Conservation (phyloP, 2,113 vertebrate genomes). For the Misgurnus anguillicaudatus region DNA sequence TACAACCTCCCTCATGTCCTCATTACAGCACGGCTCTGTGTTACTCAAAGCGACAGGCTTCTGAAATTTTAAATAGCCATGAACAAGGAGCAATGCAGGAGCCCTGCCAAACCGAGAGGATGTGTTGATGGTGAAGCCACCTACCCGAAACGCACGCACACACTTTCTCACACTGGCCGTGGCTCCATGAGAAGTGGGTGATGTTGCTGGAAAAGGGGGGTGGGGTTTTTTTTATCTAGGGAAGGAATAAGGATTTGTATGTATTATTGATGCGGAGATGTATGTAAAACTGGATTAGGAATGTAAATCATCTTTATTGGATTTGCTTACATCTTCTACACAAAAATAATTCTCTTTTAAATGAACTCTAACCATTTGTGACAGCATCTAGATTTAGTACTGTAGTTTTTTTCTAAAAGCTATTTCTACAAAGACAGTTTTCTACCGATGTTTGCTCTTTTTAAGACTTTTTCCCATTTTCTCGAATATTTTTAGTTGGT, state of each 20-base stretch:
- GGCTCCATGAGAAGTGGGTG: neutral
- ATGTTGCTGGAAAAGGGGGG: constrained; percentile 1
- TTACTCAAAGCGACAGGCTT: constrained; percentile 40
- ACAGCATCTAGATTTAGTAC: no score
- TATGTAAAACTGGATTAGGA: constrained; percentile 1
- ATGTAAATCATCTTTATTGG: neutral
- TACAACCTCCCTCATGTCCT: constrained; percentile 44
- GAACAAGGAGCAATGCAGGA: constrained; percentile 37
- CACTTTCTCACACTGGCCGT: constrained; percentile 1
- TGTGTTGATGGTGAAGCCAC: constrained; percentile 25
- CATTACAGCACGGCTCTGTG: constrained; percentile 41
- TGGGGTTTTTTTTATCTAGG: constrained; percentile 2
- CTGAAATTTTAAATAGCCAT: constrained; percentile 51
- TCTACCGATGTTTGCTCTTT: no score
- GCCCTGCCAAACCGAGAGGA: constrained; percentile 35
- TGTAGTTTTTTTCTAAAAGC: neutral
- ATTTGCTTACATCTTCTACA: neutral
- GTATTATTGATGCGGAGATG: constrained; percentile 10
- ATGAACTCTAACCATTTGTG: no score
- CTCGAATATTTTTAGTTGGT: no score
- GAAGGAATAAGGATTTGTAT: constrained; percentile 25
- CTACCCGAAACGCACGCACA: constrained; percentile 19
- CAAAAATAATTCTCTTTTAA: no score
- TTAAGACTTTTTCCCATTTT: no score
- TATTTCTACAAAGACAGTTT: neutral